Evolutionary conservation across 1,140 invertebrate species (phyloP).

Genomic region (Branchinecta lynchi): DNA sequence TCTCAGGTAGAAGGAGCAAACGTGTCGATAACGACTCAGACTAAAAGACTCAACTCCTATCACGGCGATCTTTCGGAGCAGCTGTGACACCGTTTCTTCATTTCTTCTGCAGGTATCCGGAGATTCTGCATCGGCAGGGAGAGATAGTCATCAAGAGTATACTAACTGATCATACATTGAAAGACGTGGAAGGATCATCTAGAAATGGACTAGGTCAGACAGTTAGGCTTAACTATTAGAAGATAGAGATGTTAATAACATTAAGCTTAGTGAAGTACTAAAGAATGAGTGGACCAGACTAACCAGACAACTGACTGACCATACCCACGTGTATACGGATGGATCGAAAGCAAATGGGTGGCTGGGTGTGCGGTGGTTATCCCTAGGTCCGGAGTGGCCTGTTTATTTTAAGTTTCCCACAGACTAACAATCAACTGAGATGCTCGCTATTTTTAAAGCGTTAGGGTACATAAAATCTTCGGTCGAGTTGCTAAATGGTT

Average conservation of each 20-base stretch:
- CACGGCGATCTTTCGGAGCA: no score
- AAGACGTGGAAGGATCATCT: background rate
- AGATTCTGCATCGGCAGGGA: no score
- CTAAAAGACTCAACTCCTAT: no score
- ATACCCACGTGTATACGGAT: background rate
- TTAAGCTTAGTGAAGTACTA: no score
- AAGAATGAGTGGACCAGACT: background rate
- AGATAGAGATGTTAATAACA: background rate
- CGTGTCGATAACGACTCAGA: no score
- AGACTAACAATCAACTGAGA: background rate
- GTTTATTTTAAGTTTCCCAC: background rate
- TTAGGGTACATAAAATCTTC: no score
- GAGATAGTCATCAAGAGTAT: no score
- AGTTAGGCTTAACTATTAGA: background rate
- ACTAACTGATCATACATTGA: background rate
- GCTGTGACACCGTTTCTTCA: no score
- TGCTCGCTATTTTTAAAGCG: no score
- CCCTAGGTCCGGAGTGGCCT: background rate
- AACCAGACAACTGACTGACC: background rate
- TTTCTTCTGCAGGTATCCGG: no score
- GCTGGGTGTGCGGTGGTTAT: background rate
- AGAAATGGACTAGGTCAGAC: background rate
- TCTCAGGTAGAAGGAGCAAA: no score
- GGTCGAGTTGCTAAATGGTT: no score
- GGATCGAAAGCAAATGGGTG: background rate